Percentiles rank a stretch among this genome's conserved stretches.
Evolutionary conservation across 1,140 invertebrate species (phyloP).

Genomic region (Drosophila jambulina): DNA sequence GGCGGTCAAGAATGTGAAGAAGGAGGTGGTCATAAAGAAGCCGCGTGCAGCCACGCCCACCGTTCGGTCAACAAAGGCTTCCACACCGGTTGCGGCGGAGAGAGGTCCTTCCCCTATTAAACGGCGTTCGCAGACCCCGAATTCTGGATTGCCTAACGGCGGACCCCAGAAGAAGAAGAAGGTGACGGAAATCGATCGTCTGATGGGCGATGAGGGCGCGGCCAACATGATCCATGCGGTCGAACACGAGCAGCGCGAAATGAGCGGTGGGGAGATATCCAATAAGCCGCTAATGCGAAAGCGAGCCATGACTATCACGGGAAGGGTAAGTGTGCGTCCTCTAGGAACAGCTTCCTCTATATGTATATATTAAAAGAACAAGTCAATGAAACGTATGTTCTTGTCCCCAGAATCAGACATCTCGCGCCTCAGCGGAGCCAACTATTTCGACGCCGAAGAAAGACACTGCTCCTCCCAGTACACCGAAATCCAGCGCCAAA

Average conservation of each 20-base stretch:
- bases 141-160: slow-evolving; percentile 53
- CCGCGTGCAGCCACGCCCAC: slow-evolving; percentile 55
- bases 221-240: slow-evolving; percentile 93
- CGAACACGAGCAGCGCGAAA: slow-evolving; percentile 86
- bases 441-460: slow-evolving; percentile 40
- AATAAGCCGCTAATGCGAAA: slow-evolving; percentile 86
- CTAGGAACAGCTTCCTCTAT: not conserved
- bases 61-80: slow-evolving; percentile 9
- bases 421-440: slow-evolving; percentile 18
- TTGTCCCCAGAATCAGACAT: not conserved
- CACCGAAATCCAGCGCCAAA: slow-evolving; percentile 15
- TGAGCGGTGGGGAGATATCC: slow-evolving; percentile 59
- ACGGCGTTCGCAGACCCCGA: slow-evolving; percentile 68
- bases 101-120: slow-evolving; percentile 40
- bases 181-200: slow-evolving; percentile 90
- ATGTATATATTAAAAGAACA: too few species aligned
- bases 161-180: slow-evolving; percentile 86
- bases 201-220: slow-evolving; percentile 93
- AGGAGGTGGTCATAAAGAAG: slow-evolving; percentile 30
- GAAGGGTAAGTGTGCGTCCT: slow-evolving; percentile 74
- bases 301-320: slow-evolving; percentile 86
- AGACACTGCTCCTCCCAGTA: slow-evolving; percentile 80
- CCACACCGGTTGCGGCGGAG: slow-evolving; percentile 19
- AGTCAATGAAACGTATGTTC: not conserved
- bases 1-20: slow-evolving; percentile 17